Base-by-base conservation (phyloP, 2,888 invertebrate species). In the Tetranychus piercei region DNA sequence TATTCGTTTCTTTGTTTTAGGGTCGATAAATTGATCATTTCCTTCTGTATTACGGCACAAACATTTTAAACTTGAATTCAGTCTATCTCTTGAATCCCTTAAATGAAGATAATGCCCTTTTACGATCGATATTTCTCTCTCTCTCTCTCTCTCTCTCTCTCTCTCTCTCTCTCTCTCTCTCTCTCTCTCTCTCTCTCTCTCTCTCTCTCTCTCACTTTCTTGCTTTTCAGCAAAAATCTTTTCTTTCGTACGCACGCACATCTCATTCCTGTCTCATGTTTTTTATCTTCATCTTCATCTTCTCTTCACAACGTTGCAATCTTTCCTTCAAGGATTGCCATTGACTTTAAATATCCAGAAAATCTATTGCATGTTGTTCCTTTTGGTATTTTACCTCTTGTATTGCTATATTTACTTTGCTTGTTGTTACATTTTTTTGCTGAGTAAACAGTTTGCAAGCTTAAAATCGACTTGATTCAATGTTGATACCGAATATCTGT, bases 191-290 rank as follows among this genome's bases (percentile, higher is more conserved):
- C 65, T 65, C 65, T 65, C 65, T 65, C 65, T 65, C 65, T 65
- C 65, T 67, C 67, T 67, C 20, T 67, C 67, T 67, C 15, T 67
- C 20, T 67, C 67, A 22, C 67, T 67, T n/a, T 67, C 69, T 69
- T 22, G 18, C 22, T 20, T 6, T n/a, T 22, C 67, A 8, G 9
- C 67, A 67, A 18, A 11, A 18, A 11, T 67, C 67, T 67, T 22
- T 67, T 22, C n/a, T 69, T 23, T 22, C 55, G 9, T 55, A 55
- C 55, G 55, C 55, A 55, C 55, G 15, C 55, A 55, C 55, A 15
- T 55, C 15, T 9, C 55, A 55, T 55, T 15, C 34, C 34, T 34
- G 34, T 34, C 34, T 34, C 34, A 34, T 34, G 34, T 34, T 34
- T 34, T 23, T 2, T 23, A 23, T 23, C 23, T 34, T 34, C 3